phyloP scores from a whole-genome alignment of 2,888 invertebrate genomes.

The Glyphotaelius pellucidus region DNA sequence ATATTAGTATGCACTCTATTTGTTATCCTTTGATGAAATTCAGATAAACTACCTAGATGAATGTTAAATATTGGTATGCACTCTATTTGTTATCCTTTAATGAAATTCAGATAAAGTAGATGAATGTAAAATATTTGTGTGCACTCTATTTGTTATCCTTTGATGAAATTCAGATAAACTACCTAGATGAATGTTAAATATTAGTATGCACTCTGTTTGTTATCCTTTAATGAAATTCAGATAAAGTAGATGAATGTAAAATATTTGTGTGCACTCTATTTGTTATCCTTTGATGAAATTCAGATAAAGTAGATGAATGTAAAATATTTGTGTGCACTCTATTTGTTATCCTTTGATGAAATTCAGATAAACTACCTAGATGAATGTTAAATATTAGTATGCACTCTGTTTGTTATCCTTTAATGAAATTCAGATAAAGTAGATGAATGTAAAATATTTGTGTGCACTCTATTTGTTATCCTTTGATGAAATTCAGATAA shows the following conservation, averaged over 20 bases:
- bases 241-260: background rate
- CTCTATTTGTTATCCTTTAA: background rate
- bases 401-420: background rate
- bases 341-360: background rate
- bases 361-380: background rate
- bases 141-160: background rate
- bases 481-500: background rate
- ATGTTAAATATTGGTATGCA: background rate
- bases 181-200: background rate
- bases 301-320: background rate
- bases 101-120: background rate
- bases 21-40: background rate
- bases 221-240: background rate
- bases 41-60: background rate
- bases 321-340: background rate
- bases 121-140: background rate
- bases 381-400: background rate
- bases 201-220: background rate
- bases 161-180: background rate
- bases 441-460: background rate
- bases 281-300: background rate
- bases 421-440: background rate
- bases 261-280: background rate
- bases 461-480: background rate
- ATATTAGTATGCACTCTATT: background rate